Base-by-base conservation (phyloP, 2,888 invertebrate genomes). In the Stenurella melanura region DNA sequence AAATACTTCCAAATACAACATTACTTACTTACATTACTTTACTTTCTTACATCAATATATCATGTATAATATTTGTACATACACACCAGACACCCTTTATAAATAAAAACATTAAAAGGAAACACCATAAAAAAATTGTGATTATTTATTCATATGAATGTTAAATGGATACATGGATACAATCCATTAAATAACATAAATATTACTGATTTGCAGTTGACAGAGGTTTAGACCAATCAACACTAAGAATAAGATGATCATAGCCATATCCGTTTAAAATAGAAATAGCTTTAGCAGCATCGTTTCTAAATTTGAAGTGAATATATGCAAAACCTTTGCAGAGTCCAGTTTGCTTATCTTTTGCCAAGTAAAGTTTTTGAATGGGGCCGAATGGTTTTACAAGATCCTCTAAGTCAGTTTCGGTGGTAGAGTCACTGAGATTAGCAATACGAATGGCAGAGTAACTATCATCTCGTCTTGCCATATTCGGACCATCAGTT, bases 261-360 rank as follows among this genome's bases (percentile, higher is more conserved):
- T 98, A 99, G 79, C 98, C 98, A 88, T 96, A 96, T 0, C 98
- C 98, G 87, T 98, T 95, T 15, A 99, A 92, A 71, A 93, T 93
- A 78, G 93, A 92, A 87, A 99, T 98, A 75, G 99, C 99, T 85
- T 95, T 94, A 5, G 96, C 96, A 60, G 98, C 98, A 90, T 98
- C 97, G 85, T 95, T 94, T 84, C 95, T 93, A 84, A 94, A 94
- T 89, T 96, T 96, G 91, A 97, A 99, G 87, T 98, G 99, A 78
- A 99, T 97, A 89, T 99, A 99, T 15, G 99, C 99, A 90, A 99
- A 99, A 78, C 99, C 99, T 92, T 98, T 96, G 90, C 96, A 96
- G n/a, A 93, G 91, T 11, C 96, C 96, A 81, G 95, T 95, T 78
- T 92, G 91, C 90, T 96, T 96, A 86, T 99, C 99, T 89, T 98